Conservation (phyloP, 1,140 invertebrate genomes). For the Camponotus floridanus region DNA sequence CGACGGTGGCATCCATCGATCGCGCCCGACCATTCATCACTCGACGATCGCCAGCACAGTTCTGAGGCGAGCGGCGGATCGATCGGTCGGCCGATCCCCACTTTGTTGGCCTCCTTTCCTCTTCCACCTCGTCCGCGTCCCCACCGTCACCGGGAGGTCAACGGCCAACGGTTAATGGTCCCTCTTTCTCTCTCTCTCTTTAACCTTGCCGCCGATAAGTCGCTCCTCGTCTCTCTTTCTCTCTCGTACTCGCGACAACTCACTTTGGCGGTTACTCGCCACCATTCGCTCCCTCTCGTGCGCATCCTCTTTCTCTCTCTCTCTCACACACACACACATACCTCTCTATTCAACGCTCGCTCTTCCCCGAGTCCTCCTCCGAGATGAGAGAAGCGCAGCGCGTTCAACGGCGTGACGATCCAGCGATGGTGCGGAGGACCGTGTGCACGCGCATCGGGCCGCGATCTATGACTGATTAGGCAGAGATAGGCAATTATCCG, state of each 20-base stretch:
- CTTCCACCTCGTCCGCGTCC: conserved; percentile 35
- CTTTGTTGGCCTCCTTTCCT: conserved; percentile 48
- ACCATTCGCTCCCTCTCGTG: background rate
- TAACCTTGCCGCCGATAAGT: conserved; percentile 1
- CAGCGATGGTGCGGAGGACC: conserved; percentile 9
- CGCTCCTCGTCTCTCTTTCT: conserved; percentile 28
- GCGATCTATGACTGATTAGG: conserved; percentile 59
- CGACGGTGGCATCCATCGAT: conserved; percentile 47
- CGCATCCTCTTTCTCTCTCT: background rate
- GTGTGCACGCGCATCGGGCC: conserved; percentile 35
- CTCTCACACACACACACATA: background rate
- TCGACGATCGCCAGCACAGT: conserved; percentile 25
- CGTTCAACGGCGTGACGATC: conserved; percentile 54
- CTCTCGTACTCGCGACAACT: background rate
- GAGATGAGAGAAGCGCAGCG: background rate
- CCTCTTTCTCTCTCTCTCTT: conserved; percentile 59
- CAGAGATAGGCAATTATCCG: conserved; percentile 60
- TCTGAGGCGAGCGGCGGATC: conserved; percentile 61
- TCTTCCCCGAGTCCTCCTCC: background rate
- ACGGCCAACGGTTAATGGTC: conserved; percentile 69
- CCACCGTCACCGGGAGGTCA: conserved; percentile 64
- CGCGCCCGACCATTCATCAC: conserved; percentile 48
- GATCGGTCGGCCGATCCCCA: conserved; percentile 53
- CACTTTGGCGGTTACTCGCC: conserved; percentile 9
- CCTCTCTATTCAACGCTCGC: background rate